Conservation (phyloP, 37 sponge, comb jelly and placozoan genomes). For the Chondrosia reniformis region DNA sequence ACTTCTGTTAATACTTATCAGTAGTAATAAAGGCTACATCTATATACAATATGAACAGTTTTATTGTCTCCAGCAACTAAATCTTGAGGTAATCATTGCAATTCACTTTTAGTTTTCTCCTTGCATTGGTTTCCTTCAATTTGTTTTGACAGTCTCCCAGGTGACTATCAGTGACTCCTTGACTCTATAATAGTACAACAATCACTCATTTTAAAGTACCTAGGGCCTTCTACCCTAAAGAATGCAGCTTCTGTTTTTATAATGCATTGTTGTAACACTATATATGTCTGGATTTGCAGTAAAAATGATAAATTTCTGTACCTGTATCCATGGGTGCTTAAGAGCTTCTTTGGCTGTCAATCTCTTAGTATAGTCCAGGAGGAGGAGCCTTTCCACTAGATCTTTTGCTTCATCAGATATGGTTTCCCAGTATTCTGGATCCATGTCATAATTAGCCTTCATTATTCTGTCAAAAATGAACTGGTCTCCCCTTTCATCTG, state of each 20-base stretch:
- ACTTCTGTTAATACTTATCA: no score
- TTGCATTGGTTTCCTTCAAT: constrained; percentile 11
- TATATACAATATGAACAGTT: no score
- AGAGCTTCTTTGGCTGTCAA: not conserved
- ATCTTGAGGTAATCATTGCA: no score
- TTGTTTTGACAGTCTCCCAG: constrained; percentile 17
- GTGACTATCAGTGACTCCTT: not conserved
- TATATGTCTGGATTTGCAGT: no score
- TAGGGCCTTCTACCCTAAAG: no score
- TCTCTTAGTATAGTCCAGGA: not conserved
- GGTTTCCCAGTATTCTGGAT: not conserved
- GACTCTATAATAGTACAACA: not conserved
- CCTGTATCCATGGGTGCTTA: not conserved
- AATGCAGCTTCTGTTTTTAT: no score
- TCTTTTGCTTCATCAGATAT: not conserved
- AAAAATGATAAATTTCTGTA: no score
- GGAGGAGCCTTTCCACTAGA: not conserved
- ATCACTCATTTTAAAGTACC: not conserved
- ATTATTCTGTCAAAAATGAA: constrained; percentile 5
- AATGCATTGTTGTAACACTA: no score
- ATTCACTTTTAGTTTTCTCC: constrained; percentile 22
- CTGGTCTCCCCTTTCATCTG: not conserved
- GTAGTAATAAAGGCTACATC: no score
- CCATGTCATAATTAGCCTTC: constrained; percentile 2
- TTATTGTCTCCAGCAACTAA: no score